Conservation (phyloP, 2,888 invertebrate species). For the Parascotia fuliginaria region DNA sequence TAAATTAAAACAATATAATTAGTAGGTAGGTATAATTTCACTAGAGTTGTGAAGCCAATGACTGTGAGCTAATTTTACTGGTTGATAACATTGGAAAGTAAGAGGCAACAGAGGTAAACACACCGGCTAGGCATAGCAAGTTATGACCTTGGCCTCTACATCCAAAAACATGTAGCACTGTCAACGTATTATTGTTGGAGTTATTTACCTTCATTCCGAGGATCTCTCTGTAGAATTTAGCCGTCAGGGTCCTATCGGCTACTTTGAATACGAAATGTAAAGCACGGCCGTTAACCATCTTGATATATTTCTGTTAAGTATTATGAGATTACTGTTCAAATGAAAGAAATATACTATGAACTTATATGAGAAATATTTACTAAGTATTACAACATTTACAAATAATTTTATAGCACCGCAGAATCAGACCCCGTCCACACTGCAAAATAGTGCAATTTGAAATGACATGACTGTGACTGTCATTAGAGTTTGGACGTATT, state of each 20-base stretch:
- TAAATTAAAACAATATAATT: too few relatives aligned
- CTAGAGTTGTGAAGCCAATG: background rate
- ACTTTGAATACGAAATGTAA: constrained; percentile 99
- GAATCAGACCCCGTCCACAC: too few relatives aligned
- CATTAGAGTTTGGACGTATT: too few relatives aligned
- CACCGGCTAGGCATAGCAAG: background rate
- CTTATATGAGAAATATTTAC: background rate
- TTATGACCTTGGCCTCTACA: background rate
- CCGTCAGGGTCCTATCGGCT: constrained; percentile 93
- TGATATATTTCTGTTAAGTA: constrained; percentile 26
- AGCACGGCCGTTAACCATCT: constrained; percentile 90
- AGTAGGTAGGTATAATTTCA: too few relatives aligned
- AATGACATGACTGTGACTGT: too few relatives aligned
- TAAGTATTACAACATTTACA: too few relatives aligned
- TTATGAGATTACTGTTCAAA: constrained; percentile 31
- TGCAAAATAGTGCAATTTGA: too few relatives aligned
- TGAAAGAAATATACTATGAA: background rate
- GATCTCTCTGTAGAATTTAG: constrained; percentile 94
- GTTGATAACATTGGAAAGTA: background rate
- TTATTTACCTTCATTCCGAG: constrained; percentile 96
- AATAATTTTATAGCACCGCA: too few relatives aligned
- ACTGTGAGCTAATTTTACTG: background rate
- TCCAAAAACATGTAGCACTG: too few relatives aligned
- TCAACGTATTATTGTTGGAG: too few relatives aligned
- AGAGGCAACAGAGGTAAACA: background rate